Evolutionary conservation across 2,113 vertebrate species (phyloP), one percentile per base, ranked within the genome.

Genomic region (Centropristis striata): DNA sequence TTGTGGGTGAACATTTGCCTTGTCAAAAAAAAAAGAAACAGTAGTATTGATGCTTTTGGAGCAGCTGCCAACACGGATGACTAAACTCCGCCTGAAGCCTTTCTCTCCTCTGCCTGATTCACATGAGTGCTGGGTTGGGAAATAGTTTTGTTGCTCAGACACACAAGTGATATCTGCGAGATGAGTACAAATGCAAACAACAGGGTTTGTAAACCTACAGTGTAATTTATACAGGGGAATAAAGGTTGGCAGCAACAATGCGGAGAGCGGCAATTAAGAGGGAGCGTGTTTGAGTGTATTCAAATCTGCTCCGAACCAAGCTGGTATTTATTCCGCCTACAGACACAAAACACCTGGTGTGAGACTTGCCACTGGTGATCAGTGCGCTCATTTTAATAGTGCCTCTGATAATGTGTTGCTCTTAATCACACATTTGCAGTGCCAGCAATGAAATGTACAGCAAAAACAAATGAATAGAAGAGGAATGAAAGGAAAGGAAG

Each of bases 61-160:
- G 83, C 86, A 86, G 85, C 90, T 90, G 87, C 93, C 91, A 86
- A 81, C 77, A 77, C 36, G 6, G 80, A 91, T 92, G 90, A 90
- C 83, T 89, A 89, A 87, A 88, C 81, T 68, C 50, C 5, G 85
- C 90, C 88, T 78, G 58, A 58, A 88, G 88, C 87, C 58, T 80
- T 77, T 90, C 67, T 86, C 73, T 85, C 73, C 63, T 70, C 75
- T 16, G 75, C 70, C 83, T 53, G 73, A 75, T 80, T 86, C 86
- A 78, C 79, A 76, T 77, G 83, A 86, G 75, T 68, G 75, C 84
- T 89, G 77, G 75, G 75, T 85, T 89, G 77, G 75, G 75, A 81
- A 89, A 86, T 80, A 50, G 82, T 87, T 85, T 78, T 82, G 74
- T 67, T 78, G 75, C 81, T 60, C 67, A 78, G 58, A 75, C 64